Base-by-base conservation (phyloP, 2,113 vertebrate species). In the Dipodomys ordii region DNA sequence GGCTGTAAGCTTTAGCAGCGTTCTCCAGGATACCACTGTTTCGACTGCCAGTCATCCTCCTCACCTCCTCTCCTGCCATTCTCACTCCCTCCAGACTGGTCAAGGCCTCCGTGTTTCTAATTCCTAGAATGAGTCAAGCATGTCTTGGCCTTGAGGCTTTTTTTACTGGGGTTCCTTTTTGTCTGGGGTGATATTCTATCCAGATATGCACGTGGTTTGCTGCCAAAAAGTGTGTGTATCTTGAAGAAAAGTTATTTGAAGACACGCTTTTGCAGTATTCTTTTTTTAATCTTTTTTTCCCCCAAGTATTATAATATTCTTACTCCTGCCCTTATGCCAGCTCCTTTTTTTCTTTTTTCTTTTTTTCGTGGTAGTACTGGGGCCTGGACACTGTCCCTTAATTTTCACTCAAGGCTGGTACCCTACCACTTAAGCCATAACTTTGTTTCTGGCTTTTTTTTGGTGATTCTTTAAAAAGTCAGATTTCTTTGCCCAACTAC, bases 171-270 rank as follows among this genome's bases (percentile, higher is more conserved):
- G 57, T 32, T 91, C 22, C 60, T 12, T 87, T 86, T 87, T 49
- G 60, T 94, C 44, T 23, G 28, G 7, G 2, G 5, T 39, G 65
- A 13, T 68, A n/a, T 57, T 73, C 62, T 30, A 44, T 22, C 10
- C 65, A 39, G 30, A 68, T 32, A 49, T 18, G n/a, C 39, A 60
- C 7, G 3, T 7, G 28, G 57, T 68, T 85, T 68, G 27, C 57
- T 81, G 22, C 67, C 79, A 73, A 44, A 67, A 60, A 39, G 62
- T 44, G 30, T 71, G 35, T 77, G 39, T 72, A 32, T 74, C 4
- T 87, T 46, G n/a, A 57, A 87, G 60, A 39, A 62, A 80, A 30
- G 49, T 64, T 71, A 78, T 93, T 91, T 71, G 53, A n/a, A 88
- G 62, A 64, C 79, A 85, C 11, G 44, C 72, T 49, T 95, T 49